phyloP scores from a whole-genome alignment of 2,797 vertebrate species.

The Rhinatrema bivittatum region DNA sequence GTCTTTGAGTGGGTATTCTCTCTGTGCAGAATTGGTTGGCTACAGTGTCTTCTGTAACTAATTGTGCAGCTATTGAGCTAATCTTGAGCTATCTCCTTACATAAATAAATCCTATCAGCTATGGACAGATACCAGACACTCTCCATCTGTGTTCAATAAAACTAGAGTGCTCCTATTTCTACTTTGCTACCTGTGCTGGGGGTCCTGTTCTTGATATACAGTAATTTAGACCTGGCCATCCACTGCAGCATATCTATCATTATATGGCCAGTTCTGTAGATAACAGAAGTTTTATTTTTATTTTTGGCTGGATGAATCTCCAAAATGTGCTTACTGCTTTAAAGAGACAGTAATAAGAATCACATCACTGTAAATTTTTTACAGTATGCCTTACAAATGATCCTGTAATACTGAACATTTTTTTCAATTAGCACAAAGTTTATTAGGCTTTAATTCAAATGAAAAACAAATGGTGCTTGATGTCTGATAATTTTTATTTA shows the following conservation, averaged over 20 bases:
- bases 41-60: neutral
- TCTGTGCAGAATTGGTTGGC: slow-evolving; percentile 2
- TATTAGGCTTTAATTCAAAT: no score
- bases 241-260: slow-evolving; percentile 12
- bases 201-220: slow-evolving; percentile 31
- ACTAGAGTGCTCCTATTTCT: neutral
- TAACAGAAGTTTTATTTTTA: neutral
- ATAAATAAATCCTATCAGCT: slow-evolving; percentile 9
- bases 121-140: slow-evolving; percentile 1
- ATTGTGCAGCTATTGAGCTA: neutral
- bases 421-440: no score
- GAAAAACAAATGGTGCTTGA: no score
- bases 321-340: neutral
- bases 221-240: slow-evolving; percentile 22
- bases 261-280: slow-evolving; percentile 13
- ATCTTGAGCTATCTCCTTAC: neutral
- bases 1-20: neutral
- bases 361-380: no score
- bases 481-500: no score
- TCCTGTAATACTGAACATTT: no score
- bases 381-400: no score
- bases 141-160: slow-evolving; percentile 20
- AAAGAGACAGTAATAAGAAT: no score
- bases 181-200: slow-evolving; percentile 2
- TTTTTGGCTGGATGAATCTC: neutral